These are phyloP conservation scores for Pelobates fuscus DNA, from an alignment of 2,113 vertebrate species.

Conservation along the genomic window DNA sequence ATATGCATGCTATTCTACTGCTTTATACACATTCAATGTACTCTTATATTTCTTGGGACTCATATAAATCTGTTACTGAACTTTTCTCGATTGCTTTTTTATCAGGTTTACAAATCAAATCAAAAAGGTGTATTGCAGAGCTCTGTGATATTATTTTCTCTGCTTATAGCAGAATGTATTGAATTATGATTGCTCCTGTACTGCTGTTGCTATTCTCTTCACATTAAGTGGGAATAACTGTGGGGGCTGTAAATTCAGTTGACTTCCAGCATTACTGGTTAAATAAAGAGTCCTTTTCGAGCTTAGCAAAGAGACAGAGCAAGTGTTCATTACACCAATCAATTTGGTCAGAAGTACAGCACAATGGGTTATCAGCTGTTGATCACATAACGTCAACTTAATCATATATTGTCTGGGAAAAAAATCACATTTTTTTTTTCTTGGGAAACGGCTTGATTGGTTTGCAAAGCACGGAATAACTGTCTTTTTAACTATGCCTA, in stretches of 20 bases:
- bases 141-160: slow-evolving; percentile 74
- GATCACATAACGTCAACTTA: slow-evolving; percentile 77
- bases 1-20: slow-evolving; percentile 61
- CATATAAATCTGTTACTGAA: slow-evolving; percentile 67
- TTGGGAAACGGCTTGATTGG: slow-evolving; percentile 69
- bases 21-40: slow-evolving; percentile 64
- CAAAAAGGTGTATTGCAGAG: slow-evolving; percentile 80
- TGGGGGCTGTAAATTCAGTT: slow-evolving; percentile 72
- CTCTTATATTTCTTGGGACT: slow-evolving; percentile 61
- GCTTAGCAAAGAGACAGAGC: slow-evolving; percentile 69
- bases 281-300: slow-evolving; percentile 75
- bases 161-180: slow-evolving; percentile 74
- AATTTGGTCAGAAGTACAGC: slow-evolving; percentile 79
- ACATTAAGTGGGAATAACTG: slow-evolving; percentile 70
- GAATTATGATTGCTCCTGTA: slow-evolving; percentile 70
- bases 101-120: slow-evolving; percentile 85
- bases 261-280: slow-evolving; percentile 67
- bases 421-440: slow-evolving; percentile 67
- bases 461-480: slow-evolving; percentile 56
- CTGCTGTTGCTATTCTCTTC: slow-evolving; percentile 63
- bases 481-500: slow-evolving; percentile 53
- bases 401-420: slow-evolving; percentile 78
- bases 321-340: slow-evolving; percentile 81
- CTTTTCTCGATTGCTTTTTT: slow-evolving; percentile 79
- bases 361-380: slow-evolving; percentile 72